phyloP scores from a whole-genome alignment of 2,888 invertebrate species.

The Andrena hattorfiana region DNA sequence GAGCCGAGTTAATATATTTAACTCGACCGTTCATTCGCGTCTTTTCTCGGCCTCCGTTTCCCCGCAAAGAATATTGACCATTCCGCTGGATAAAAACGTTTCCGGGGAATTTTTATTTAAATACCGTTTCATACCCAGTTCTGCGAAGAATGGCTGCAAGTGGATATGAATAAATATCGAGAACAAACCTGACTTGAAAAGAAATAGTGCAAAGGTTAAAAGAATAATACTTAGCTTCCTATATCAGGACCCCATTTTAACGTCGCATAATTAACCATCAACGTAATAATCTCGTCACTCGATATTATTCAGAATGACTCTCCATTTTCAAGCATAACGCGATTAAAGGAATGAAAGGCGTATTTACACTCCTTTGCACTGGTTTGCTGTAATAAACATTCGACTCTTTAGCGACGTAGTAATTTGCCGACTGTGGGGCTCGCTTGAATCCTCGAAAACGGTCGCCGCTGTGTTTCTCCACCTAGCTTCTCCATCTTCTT shows the following conservation, averaged over 20 bases:
- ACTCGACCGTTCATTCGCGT: not conserved
- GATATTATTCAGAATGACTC: constrained; percentile 22
- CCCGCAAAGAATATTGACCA: not conserved
- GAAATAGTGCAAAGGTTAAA: no score
- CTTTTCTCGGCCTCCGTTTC: no score
- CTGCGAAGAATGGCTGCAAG: not conserved
- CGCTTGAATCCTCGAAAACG: constrained; percentile 29
- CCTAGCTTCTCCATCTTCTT: not conserved
- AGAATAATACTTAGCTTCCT: not conserved
- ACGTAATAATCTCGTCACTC: constrained; percentile 12
- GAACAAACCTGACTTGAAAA: no score
- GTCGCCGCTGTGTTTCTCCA: not conserved
- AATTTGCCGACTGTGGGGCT: constrained; percentile 37
- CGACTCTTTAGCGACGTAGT: constrained; percentile 13
- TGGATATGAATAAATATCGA: no score
- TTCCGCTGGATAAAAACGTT: not conserved
- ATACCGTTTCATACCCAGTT: not conserved
- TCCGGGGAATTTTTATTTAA: not conserved
- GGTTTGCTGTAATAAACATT: constrained; percentile 42
- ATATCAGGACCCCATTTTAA: not conserved
- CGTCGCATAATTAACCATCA: constrained; percentile 7
- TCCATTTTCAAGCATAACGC: not conserved
- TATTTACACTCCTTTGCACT: constrained; percentile 17
- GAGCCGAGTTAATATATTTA: not conserved
- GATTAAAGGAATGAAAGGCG: constrained; percentile 40